Base-by-base conservation (phyloP, 1,140 invertebrate species). In the Drosophila leontia region DNA sequence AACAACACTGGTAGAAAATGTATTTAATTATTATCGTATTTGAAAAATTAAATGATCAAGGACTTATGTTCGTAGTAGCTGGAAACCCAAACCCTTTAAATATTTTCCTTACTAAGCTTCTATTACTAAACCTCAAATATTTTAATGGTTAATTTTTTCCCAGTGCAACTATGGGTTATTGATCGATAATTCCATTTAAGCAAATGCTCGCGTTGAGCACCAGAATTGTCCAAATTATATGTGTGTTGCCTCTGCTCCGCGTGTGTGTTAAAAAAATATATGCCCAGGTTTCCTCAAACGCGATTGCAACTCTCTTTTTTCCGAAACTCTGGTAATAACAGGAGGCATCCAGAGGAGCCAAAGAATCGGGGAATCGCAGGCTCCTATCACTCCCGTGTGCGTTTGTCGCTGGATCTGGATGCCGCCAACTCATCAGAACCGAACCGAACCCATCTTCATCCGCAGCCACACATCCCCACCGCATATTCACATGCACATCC, bases 141-240 rank as follows among this genome's bases (percentile, higher is more conserved):
- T 0, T 29, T 29, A 29, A n/a, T n/a, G n/a, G n/a, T n/a, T n/a
- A n/a, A 1, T 29, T 23, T 72, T 35, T 34, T 51, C 19, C 0
- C 23, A 3, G 29, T 74, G 44, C 68, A 50, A 19, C 75, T 72
- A 80, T 85, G 71, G 86, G 85, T 85, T 91, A 86, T 85, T 90
- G 82, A 91, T 80, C 86, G 85, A 79, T 88, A 88, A 88, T 88
- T 88, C 78, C 86, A 91, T 90, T 90, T 90, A 88, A 91, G 86
- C 82, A 90, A 90, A 91, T 90, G 86, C 62, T 82, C 75, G 81
- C 75, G 82, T 78, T 87, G 84, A 87, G 68, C 86, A 85, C 74
- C 85, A 90, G 82, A 90, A 82, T 85, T 81, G 75, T 81, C 71
- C 65, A 90, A 90, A 90, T 90, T 90, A 90, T 85, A 88, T 87